Evolutionary conservation across 2,113 vertebrate genomes (phyloP).

Genomic region (Pachycephala philippinensis): DNA sequence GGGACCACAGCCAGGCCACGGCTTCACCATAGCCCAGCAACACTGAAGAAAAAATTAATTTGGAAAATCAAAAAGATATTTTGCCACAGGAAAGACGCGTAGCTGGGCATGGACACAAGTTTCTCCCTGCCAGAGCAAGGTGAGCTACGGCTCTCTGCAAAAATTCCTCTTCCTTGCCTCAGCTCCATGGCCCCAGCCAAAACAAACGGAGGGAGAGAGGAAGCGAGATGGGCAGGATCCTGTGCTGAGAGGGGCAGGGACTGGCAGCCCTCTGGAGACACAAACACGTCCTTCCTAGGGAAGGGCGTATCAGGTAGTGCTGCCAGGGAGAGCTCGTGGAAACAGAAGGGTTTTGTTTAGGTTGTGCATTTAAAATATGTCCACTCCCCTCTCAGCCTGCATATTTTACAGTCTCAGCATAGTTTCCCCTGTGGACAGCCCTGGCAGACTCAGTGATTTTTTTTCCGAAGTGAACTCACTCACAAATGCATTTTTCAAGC

Average conservation of each 20-base stretch:
- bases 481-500: constrained; percentile 10
- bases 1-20: neutral
- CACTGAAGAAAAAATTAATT: neutral
- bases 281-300: neutral
- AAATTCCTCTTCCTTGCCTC: neutral
- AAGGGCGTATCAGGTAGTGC: neutral
- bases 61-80: neutral
- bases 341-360: neutral
- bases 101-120: neutral
- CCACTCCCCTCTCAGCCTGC: constrained; percentile 23
- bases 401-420: constrained; percentile 43
- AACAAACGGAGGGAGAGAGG: neutral
- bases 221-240: neutral
- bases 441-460: neutral
- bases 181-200: neutral
- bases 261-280: neutral
- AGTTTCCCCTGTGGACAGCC: constrained; percentile 19
- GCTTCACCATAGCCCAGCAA: neutral
- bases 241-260: neutral
- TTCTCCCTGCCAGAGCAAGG: neutral
- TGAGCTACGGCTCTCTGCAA: neutral
- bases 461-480: neutral
- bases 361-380: constrained; percentile 17
- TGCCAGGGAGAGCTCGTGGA: neutral
- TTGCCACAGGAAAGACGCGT: neutral